Conservation (phyloP, 2,797 vertebrate genomes). For the Heteromormyrus szaboi region DNA sequence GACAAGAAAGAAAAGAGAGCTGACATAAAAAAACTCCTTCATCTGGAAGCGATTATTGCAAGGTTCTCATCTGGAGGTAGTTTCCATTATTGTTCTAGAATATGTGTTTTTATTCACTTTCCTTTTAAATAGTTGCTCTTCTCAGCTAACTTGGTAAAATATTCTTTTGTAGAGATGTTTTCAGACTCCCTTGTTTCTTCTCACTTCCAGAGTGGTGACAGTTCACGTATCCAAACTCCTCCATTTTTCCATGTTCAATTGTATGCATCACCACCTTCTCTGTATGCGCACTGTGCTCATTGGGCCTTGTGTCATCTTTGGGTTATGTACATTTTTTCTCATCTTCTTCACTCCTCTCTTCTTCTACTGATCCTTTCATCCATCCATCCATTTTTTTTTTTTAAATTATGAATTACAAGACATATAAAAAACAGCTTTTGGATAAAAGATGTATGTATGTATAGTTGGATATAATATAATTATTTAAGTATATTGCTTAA, state of each 20-base stretch:
- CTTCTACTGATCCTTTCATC: not conserved
- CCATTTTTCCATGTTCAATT: not conserved
- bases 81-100: constrained; percentile 41
- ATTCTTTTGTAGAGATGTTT: constrained; percentile 21
- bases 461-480: not conserved
- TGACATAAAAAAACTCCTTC: constrained; percentile 32
- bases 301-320: not conserved
- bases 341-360: not conserved
- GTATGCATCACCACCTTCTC: not conserved
- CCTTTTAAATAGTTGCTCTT: constrained; percentile 31
- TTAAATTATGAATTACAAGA: too few species aligned
- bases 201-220: not conserved
- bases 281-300: not conserved
- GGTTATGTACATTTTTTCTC: not conserved
- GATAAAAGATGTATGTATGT: not conserved
- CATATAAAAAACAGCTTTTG: not conserved
- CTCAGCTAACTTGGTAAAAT: constrained; percentile 24
- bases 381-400: not conserved
- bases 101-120: constrained; percentile 38
- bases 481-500: not conserved
- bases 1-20: constrained; percentile 24
- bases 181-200: not conserved
- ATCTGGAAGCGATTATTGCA: constrained; percentile 44
- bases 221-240: not conserved
- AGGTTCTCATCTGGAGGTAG: constrained; percentile 46